Evolutionary conservation across 2,888 invertebrate genomes (phyloP).

Genomic region (Eremobia ochroleuca): DNA sequence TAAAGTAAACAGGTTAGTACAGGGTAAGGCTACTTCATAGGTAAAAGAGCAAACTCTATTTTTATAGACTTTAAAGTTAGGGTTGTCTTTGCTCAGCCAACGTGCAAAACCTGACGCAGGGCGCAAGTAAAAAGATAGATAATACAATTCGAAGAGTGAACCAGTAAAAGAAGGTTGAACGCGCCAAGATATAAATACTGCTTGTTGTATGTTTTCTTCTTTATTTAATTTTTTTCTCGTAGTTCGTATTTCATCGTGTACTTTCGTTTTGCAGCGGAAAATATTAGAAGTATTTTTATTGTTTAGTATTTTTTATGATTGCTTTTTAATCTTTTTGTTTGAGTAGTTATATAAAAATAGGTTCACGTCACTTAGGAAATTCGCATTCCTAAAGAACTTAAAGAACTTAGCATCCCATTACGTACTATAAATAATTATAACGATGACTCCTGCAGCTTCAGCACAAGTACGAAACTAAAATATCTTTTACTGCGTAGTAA

Average conservation of each 20-base stretch:
- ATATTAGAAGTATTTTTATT: constrained; percentile 18
- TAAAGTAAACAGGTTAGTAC: neutral
- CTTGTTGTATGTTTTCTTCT: constrained; percentile 68
- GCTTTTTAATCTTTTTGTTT: constrained; percentile 8
- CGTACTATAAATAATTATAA: too few relatives aligned
- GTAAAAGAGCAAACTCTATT: neutral
- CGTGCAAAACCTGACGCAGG: constrained; percentile 79
- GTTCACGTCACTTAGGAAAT: neutral
- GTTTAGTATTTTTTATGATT: neutral
- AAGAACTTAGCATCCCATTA: too few relatives aligned
- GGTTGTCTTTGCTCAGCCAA: constrained; percentile 63
- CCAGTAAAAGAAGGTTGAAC: constrained; percentile 17
- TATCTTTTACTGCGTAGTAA: neutral
- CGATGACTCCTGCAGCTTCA: too few relatives aligned
- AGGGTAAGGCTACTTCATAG: constrained; percentile 22
- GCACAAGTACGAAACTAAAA: neutral
- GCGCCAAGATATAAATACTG: constrained; percentile 20
- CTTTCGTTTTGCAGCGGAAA: neutral
- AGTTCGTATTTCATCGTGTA: constrained; percentile 15
- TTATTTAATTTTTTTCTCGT: constrained; percentile 40
- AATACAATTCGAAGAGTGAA: constrained; percentile 52
- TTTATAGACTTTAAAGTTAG: constrained; percentile 27
- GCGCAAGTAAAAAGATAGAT: constrained; percentile 78
- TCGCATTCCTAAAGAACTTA: too few relatives aligned
- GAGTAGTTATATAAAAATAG: neutral